Percentiles rank a stretch among this genome's conserved stretches.
phyloP scores from a whole-genome alignment of 2,797 vertebrate species.

The Scolopax rusticola region DNA sequence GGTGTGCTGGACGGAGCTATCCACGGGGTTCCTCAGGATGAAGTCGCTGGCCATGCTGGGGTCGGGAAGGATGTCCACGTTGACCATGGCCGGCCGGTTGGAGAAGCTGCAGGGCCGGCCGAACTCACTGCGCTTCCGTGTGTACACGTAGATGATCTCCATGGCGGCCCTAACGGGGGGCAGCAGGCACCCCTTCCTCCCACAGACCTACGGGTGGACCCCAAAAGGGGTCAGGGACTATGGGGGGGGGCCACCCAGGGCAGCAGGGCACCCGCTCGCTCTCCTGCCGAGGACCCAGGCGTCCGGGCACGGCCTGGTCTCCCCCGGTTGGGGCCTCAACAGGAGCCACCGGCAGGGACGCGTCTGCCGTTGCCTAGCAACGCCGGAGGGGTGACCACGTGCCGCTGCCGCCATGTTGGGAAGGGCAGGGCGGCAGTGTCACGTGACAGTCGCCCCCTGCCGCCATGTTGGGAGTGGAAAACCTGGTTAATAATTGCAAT shows the following conservation, averaged over 20 bases:
- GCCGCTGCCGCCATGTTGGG: fast-evolving
- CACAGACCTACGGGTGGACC: neutral
- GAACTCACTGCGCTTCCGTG: conserved; percentile 88
- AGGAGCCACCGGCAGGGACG: neutral
- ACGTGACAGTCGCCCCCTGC: neutral
- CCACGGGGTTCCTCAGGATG: conserved; percentile 81
- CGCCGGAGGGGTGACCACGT: neutral
- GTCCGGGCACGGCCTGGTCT: neutral
- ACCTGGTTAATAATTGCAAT: neutral
- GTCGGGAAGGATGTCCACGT: conserved; percentile 86
- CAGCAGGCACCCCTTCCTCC: fast-evolving
- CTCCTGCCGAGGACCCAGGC: neutral
- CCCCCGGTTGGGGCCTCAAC: neutral
- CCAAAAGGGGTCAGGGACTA: fast-evolving
- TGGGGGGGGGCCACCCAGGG: too few species aligned
- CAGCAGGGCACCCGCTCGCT: neutral
- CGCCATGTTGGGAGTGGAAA: neutral
- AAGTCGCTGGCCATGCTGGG: conserved; percentile 77
- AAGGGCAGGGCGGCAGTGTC: neutral
- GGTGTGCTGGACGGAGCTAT: conserved; percentile 80
- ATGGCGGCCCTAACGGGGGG: conserved; percentile 55
- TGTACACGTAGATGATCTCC: conserved; percentile 89
- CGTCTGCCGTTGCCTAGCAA: conserved; percentile 61
- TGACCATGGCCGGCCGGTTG: conserved; percentile 82
- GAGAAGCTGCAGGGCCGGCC: conserved; percentile 89